Conservation (phyloP, 2,113 vertebrate species). For the Acinonyx jubatus region DNA sequence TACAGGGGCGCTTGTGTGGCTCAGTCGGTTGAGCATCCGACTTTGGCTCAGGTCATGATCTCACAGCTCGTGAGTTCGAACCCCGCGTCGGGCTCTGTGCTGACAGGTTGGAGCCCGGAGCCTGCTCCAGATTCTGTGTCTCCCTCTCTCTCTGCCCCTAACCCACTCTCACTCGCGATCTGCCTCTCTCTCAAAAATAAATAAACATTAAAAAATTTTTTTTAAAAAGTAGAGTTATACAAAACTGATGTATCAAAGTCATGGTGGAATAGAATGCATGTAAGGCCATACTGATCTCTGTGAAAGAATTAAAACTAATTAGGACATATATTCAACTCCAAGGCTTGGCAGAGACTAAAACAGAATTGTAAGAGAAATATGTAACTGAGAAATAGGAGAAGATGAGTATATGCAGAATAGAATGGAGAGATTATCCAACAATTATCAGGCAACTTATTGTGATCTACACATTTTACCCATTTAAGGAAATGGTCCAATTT, state of each 20-base stretch:
- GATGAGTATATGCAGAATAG: not conserved
- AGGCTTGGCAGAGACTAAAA: not conserved
- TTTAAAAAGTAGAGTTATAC: not conserved
- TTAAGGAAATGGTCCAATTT: slow-evolving; percentile 42
- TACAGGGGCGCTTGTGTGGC: no score
- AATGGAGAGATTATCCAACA: not conserved
- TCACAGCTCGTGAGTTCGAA: no score
- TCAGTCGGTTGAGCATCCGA: no score
- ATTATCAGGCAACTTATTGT: not conserved
- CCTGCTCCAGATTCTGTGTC: no score
- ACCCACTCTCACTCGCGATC: no score
- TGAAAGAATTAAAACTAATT: slow-evolving; percentile 24
- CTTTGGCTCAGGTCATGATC: no score
- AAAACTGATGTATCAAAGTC: not conserved
- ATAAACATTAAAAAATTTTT: no score
- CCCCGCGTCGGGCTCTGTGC: no score
- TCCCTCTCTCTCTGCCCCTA: no score
- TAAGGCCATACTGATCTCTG: not conserved
- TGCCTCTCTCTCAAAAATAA: no score
- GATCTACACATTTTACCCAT: slow-evolving; percentile 30
- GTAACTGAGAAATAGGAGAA: not conserved
- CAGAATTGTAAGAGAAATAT: not conserved
- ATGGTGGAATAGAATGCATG: not conserved
- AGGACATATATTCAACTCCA: not conserved
- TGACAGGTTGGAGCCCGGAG: no score